phyloP scores from a whole-genome alignment of 2,113 vertebrate species.

The Ceratotherium simum region DNA sequence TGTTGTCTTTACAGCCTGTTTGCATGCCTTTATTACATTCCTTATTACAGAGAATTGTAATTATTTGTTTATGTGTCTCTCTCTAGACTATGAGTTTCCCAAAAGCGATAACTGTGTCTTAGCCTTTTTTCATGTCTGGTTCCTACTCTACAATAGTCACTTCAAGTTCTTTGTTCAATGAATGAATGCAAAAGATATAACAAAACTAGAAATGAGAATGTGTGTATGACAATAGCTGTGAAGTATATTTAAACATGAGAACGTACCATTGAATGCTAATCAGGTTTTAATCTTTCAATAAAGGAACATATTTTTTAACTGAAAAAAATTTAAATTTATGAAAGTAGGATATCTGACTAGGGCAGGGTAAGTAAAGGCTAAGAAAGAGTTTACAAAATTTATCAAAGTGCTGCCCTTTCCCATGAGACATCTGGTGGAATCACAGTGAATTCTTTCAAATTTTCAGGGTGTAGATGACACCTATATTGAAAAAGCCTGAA shows the following conservation, averaged over 20 bases:
- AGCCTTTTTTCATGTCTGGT: background rate
- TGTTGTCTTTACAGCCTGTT: background rate
- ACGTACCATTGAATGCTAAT: background rate
- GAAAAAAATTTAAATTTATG: background rate
- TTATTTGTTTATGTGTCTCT: background rate
- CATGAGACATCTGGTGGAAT: background rate
- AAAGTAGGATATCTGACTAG: background rate
- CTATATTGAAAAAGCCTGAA: background rate
- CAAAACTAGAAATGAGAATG: background rate
- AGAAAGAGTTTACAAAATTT: background rate
- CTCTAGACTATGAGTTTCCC: background rate
- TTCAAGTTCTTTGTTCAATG: constrained; percentile 5
- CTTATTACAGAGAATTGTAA: background rate
- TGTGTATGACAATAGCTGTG: background rate
- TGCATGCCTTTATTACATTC: background rate
- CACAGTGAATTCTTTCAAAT: background rate
- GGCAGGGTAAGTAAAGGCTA: background rate
- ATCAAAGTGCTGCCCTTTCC: background rate
- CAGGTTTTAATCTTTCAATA: constrained; percentile 13
- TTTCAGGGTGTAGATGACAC: background rate
- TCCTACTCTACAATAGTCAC: background rate
- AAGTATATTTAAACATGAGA: constrained; percentile 9
- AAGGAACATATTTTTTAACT: background rate
- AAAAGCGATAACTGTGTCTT: background rate
- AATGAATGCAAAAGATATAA: background rate